Conservation (phyloP, 2,113 vertebrate species). For the Crotophaga sulcirostris region DNA sequence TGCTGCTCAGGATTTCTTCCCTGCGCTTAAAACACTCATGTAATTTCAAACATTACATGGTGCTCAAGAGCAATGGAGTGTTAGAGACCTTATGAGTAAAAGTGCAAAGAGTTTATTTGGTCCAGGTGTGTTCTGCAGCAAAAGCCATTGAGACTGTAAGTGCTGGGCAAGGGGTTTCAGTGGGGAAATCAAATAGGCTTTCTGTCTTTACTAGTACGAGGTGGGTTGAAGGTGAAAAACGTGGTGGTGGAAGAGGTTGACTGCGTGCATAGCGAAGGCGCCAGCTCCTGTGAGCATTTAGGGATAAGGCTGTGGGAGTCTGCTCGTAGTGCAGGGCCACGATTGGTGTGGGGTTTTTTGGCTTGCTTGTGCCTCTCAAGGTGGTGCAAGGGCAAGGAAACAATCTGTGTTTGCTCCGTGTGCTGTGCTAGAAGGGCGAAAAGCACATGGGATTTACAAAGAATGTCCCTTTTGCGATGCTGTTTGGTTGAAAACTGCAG, state of each 20-base stretch:
- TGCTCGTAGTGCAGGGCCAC: background rate
- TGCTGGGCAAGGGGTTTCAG: background rate
- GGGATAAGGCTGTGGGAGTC: background rate
- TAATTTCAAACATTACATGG: accelerated
- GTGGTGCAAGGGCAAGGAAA: background rate
- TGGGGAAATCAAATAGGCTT: background rate
- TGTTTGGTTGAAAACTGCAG: background rate
- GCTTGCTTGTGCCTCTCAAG: background rate
- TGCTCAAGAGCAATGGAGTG: background rate
- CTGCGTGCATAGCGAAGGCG: accelerated
- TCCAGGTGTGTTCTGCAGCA: background rate
- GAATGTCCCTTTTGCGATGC: background rate
- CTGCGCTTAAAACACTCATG: accelerated
- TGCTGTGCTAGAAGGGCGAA: background rate
- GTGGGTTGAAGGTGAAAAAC: background rate
- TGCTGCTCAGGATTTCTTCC: background rate
- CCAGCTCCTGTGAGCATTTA: background rate
- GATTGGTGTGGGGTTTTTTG: background rate
- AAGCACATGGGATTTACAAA: background rate
- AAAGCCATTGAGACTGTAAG: background rate
- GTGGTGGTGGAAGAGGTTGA: background rate
- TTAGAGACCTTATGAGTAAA: background rate
- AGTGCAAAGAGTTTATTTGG: background rate
- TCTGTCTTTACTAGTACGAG: background rate
- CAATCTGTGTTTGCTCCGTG: background rate